Evolutionary conservation across 2,113 vertebrate species (phyloP), one percentile per base, ranked within the genome.

Genomic region (Pangasianodon gigas): DNA sequence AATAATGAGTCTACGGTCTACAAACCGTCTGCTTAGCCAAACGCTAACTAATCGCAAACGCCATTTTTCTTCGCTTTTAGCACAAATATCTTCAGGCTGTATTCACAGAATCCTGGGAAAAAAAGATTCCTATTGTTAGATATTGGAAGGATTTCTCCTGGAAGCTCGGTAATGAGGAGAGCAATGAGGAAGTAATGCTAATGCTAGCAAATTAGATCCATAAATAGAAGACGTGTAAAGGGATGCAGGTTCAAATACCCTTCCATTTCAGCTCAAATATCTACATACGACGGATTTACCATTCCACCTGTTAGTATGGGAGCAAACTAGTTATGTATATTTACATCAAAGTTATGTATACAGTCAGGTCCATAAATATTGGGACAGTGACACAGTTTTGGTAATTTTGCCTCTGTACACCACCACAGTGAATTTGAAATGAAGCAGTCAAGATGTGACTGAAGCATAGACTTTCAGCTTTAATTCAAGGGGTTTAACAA

Each of bases 1-100:
- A 86, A 90, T 86, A 86, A 90, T 90, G 84, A 86, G 89, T 86
- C 89, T 89, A 60, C 84, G 3, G 84, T 89, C 84, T 81, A 81
- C 84, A 86, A 81, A 86, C 41, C 37, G 24, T 71, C 46, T n/a
- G 80, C 62, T 65, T 88, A 83, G 79, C 60, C 37, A 88, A 88
- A 83, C 21, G 48, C 87, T 83, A 81, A 90, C 56, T 32, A 69
- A 90, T 86, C 62, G 29, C 51, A 60, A 60, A 29, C 13, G 44
- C 26, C 62, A 41, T 75, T 74, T 75, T 26, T 87, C 85, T 75
- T 75, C 32, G 1, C 32, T 41, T 82, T 9, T 51, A 51, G 26
- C 77, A 51, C 1, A 6, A 80, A 56, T 60, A 21, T 77, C 54
- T 51, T 44, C 44, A 9, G 37, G 21, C 26, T 80, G 56, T 18